These are phyloP conservation scores for Cyclopterus lumpus DNA, from an alignment of 2,797 vertebrate species.

Conservation along the genomic window DNA sequence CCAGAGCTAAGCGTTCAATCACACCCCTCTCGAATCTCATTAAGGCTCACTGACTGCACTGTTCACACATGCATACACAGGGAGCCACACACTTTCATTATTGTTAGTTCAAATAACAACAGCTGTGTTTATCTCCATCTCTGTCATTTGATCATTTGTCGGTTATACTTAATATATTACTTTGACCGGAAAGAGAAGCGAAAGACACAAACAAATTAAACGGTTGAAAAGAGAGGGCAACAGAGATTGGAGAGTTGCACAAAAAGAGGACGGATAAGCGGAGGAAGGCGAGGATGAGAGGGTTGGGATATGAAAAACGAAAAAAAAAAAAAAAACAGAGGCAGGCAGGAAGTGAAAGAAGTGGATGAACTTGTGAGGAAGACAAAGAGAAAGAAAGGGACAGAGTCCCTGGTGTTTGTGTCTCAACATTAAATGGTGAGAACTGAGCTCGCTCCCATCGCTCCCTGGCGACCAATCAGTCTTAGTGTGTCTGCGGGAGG, in stretches of 20 bases:
- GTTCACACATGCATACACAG: slow-evolving; percentile 34
- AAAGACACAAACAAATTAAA: neutral
- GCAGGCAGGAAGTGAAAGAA: slow-evolving; percentile 44
- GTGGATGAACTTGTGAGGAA: slow-evolving; percentile 33
- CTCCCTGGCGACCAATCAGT: slow-evolving; percentile 71
- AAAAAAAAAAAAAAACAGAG: neutral
- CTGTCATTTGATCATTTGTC: slow-evolving; percentile 7
- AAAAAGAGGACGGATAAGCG: neutral
- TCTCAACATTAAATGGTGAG: slow-evolving; percentile 66
- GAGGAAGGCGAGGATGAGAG: neutral
- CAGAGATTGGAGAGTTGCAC: neutral
- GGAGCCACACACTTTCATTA: slow-evolving; percentile 2
- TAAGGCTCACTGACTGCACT: slow-evolving; percentile 34
- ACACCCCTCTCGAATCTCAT: slow-evolving; percentile 50
- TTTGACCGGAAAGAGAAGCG: neutral
- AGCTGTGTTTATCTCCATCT: neutral
- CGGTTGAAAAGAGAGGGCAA: neutral
- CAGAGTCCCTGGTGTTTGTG: slow-evolving; percentile 54
- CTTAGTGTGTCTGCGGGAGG: slow-evolving; percentile 63
- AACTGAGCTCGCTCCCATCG: slow-evolving; percentile 67
- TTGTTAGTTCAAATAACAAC: slow-evolving; percentile 4
- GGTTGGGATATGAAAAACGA: neutral
- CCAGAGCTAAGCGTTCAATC: slow-evolving; percentile 35
- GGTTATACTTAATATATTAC: neutral
- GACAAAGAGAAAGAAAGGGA: slow-evolving; percentile 39